Conservation (phyloP, 2,888 invertebrate genomes). For the Acanthoscelides obtectus region DNA sequence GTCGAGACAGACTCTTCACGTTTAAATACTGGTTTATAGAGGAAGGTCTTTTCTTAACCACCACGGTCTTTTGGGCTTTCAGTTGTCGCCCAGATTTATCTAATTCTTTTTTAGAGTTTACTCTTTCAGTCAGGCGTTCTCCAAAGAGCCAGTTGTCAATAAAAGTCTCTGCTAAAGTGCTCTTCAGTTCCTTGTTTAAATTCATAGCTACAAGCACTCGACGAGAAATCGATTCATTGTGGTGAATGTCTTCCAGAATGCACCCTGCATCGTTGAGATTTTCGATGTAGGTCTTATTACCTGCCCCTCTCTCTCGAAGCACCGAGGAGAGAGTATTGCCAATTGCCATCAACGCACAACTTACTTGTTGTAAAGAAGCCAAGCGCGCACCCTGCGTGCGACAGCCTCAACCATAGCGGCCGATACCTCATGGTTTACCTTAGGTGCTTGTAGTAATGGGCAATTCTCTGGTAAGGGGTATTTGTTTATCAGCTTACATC, state of each 20-base stretch:
- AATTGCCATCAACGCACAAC: slow-evolving; percentile 11
- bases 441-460: slow-evolving; percentile 7
- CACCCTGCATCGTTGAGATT: slow-evolving; percentile 10
- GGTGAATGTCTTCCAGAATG: slow-evolving; percentile 10
- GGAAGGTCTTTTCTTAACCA: no score
- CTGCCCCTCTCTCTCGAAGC: slow-evolving; percentile 8
- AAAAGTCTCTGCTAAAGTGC: slow-evolving; percentile 4
- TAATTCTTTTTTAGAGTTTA: slow-evolving; percentile 9
- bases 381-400: slow-evolving; percentile 9
- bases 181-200: slow-evolving; percentile 12
- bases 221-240: slow-evolving; percentile 9
- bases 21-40: no score
- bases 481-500: slow-evolving; percentile 5
- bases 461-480: slow-evolving; percentile 14
- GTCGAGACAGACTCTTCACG: no score
- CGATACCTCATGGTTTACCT: slow-evolving; percentile 12
- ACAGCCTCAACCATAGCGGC: slow-evolving; percentile 9
- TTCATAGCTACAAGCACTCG: slow-evolving; percentile 9
- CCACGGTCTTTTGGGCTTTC: neutral
- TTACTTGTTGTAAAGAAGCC: slow-evolving; percentile 8
- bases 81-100: slow-evolving; percentile 5
- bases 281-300: slow-evolving; percentile 2
- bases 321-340: slow-evolving; percentile 9
- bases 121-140: slow-evolving; percentile 7
- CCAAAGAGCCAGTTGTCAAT: slow-evolving; percentile 6